Conservation (phyloP, 1,140 invertebrate species). For the Copidosoma floridanum region DNA sequence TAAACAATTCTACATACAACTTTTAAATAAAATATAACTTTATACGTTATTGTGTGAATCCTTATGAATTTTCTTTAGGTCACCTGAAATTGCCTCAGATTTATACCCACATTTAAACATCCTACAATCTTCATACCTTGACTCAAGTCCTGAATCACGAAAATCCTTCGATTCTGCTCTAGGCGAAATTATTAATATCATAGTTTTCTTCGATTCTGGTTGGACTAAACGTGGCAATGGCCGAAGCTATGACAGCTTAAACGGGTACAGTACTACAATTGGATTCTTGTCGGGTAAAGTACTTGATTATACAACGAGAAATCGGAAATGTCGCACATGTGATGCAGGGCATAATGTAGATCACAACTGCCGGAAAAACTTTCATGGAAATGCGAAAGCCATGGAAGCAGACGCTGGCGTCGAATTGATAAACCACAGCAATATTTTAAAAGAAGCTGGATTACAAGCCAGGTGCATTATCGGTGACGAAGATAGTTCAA, state of each 20-base stretch:
- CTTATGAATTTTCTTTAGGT: conserved; percentile 2
- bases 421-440: conserved; percentile 27
- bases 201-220: conserved; percentile 25
- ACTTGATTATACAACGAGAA: conserved; percentile 30
- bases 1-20: no score
- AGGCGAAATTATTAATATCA: conserved; percentile 24
- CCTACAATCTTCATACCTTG: conserved; percentile 9
- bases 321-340: conserved; percentile 16
- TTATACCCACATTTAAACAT: conserved; percentile 12
- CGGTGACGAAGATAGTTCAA: conserved; percentile 31
- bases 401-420: conserved; percentile 31
- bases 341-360: conserved; percentile 13
- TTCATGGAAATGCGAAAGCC: conserved; percentile 26
- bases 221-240: conserved; percentile 26
- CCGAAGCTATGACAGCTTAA: conserved; percentile 27
- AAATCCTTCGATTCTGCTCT: conserved; percentile 13
- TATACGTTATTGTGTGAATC: not conserved
- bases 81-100: not conserved
- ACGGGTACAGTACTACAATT: conserved; percentile 25
- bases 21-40: no score
- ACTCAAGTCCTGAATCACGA: conserved; percentile 15
- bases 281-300: conserved; percentile 28
- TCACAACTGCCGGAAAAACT: conserved; percentile 21
- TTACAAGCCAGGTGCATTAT: conserved; percentile 23
- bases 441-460: conserved; percentile 23